Evolutionary conservation across 2,797 vertebrate species (phyloP), one percentile per base, ranked within the genome.

Genomic region (Acestrorhynchus altus): DNA sequence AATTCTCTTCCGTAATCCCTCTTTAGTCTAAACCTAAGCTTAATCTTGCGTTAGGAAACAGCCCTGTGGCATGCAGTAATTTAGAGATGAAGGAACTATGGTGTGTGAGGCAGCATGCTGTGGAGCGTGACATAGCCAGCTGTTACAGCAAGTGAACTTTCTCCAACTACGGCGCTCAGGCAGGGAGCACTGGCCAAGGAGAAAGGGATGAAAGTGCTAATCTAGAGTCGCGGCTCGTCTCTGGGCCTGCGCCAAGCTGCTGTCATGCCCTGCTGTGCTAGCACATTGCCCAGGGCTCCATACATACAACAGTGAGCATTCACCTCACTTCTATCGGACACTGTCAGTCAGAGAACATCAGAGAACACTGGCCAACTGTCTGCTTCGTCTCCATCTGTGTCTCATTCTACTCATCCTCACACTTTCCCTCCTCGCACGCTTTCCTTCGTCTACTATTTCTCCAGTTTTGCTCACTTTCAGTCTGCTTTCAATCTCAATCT

Each of bases 151-250:
- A 76, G 70, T 73, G 44, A 77, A 67, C 24, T 46, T 47, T 76
- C 76, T 78, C 60, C 40, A 39, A 72, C 78, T 72, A 81, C 74
- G 80, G 84, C 87, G 80, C 82, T 82, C 75, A 77, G 74, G 85
- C 65, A 44, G 84, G 54, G 72, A 83, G 74, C 76, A 72, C 35
- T 61, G 46, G 74, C 80, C 68, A 74, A 74, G 83, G 78, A 81
- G 77, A 83, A 73, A 79, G 86, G 87, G 88, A 89, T 85, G 60
- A 83, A 83, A 66, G 83, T 61, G 76, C 84, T 91, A 88, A 91
- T 92, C 86, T 89, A 84, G 83, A 90, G 88, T 92, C 81, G 80
- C 83, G 83, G 77, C 82, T 90, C 81, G 85, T 90, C 88, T 88
- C 84, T 90, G 88, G 89, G 71, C 63, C 74, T 16, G 57, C 64